A percentile compares a stretch with the other conserved stretches of the same genome.
Conservation (phyloP, 2,113 vertebrate species). For the Vireo altiloquus region DNA sequence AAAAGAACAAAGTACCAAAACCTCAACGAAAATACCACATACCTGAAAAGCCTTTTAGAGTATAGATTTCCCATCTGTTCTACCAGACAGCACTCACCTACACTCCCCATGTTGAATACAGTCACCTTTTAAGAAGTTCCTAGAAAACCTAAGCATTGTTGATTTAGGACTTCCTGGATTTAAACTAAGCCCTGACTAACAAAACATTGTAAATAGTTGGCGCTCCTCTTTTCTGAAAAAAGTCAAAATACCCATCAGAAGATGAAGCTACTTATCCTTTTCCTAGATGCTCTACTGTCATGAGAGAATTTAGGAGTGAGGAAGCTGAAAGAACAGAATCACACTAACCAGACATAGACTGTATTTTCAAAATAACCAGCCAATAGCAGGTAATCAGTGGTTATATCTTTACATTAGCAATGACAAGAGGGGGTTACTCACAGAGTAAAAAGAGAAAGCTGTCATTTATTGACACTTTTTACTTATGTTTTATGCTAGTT, state of each 20-base stretch:
- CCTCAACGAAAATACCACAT: neutral
- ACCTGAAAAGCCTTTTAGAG: neutral
- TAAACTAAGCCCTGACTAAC: neutral
- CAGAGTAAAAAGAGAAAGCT: neutral
- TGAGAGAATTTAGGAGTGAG: neutral
- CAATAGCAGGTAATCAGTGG: neutral
- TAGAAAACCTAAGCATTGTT: neutral
- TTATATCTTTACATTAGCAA: neutral
- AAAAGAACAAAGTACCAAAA: constrained; percentile 1
- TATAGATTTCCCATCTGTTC: neutral
- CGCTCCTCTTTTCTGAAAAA: neutral
- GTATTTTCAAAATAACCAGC: neutral
- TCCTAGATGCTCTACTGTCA: neutral
- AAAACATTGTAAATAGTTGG: neutral
- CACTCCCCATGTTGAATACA: neutral
- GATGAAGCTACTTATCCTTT: neutral
- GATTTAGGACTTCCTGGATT: neutral
- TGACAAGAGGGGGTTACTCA: neutral
- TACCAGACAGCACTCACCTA: neutral
- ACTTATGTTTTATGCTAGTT: neutral
- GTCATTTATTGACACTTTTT: neutral
- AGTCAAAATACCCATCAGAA: neutral
- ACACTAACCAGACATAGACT: neutral
- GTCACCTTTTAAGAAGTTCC: neutral
- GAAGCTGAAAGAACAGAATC: neutral